Conservation (phyloP, 2,113 vertebrate genomes). For the Apaloderma vittatum region DNA sequence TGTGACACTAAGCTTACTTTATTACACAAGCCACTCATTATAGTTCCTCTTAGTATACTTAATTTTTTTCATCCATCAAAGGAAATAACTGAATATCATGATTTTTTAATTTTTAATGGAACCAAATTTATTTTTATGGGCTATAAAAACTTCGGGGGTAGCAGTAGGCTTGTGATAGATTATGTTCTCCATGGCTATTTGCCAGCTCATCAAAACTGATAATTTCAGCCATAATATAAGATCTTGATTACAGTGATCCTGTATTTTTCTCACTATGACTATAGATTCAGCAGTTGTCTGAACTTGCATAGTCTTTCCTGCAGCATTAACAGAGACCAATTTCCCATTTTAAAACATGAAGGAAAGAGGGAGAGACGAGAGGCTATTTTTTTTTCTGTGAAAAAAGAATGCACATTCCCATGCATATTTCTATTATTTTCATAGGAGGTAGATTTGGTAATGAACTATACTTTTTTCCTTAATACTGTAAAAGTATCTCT, state of each 20-base stretch:
- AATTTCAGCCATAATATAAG: background rate
- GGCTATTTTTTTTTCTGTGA: background rate
- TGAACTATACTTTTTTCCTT: background rate
- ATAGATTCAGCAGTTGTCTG: background rate
- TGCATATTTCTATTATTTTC: background rate
- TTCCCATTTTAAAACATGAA: background rate
- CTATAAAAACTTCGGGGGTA: background rate
- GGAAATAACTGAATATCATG: background rate
- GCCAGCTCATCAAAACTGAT: background rate
- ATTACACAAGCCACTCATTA: background rate
- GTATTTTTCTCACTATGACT: background rate
- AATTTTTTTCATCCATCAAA: background rate
- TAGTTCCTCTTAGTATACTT: background rate
- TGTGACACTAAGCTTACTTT: background rate
- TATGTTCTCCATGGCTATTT: background rate
- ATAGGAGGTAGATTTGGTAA: background rate
- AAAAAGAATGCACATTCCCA: background rate
- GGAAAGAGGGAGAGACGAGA: background rate
- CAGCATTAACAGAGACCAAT: accelerated
- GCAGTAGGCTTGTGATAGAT: background rate
- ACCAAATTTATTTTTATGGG: background rate
- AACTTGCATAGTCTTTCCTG: background rate
- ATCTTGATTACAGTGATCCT: background rate
- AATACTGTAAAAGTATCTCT: background rate
- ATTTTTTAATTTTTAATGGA: conserved; percentile 27